Evolutionary conservation across 2,113 vertebrate species (phyloP).

Genomic region (Epinephelus cyanopodus): DNA sequence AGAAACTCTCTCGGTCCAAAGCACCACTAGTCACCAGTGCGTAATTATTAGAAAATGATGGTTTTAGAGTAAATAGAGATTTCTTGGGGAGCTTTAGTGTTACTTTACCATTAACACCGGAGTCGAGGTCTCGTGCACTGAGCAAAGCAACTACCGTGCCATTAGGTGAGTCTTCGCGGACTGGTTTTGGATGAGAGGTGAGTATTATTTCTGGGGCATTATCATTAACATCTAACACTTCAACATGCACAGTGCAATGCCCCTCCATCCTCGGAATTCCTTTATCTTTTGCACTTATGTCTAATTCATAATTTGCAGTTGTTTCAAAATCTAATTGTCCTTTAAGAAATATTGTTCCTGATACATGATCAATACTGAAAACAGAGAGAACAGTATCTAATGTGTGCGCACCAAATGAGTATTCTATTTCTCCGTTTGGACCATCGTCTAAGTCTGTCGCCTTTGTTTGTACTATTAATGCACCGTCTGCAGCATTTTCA

Average conservation of each 20-base stretch:
- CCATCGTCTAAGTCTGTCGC: conserved; percentile 83
- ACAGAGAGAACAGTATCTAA: conserved; percentile 75
- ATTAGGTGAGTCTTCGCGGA: conserved; percentile 64
- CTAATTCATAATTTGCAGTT: conserved; percentile 86
- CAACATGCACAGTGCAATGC: conserved; percentile 69
- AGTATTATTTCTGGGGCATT: conserved; percentile 84
- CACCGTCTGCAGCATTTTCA: conserved; percentile 67
- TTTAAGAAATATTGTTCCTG: conserved; percentile 86
- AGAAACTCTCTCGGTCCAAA: conserved; percentile 85
- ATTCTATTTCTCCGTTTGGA: conserved; percentile 87
- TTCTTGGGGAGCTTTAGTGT: conserved; percentile 78
- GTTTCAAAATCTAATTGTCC: conserved; percentile 77
- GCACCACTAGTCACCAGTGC: conserved; percentile 85
- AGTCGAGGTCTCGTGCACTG: conserved; percentile 73
- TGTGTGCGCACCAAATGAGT: conserved; percentile 84
- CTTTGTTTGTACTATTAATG: conserved; percentile 48
- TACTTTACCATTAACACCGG: conserved; percentile 73
- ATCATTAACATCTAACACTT: conserved; percentile 75
- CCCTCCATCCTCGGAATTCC: conserved; percentile 76
- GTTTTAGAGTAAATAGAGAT: conserved; percentile 86
- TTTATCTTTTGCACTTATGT: conserved; percentile 79
- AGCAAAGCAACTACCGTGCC: conserved; percentile 79
- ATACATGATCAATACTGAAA: conserved; percentile 79
- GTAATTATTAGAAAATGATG: conserved; percentile 90
- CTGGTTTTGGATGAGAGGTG: conserved; percentile 74